These are phyloP conservation scores for Drosophila lutescens DNA, from an alignment of 2,888 invertebrate species.

Conservation along the genomic window DNA sequence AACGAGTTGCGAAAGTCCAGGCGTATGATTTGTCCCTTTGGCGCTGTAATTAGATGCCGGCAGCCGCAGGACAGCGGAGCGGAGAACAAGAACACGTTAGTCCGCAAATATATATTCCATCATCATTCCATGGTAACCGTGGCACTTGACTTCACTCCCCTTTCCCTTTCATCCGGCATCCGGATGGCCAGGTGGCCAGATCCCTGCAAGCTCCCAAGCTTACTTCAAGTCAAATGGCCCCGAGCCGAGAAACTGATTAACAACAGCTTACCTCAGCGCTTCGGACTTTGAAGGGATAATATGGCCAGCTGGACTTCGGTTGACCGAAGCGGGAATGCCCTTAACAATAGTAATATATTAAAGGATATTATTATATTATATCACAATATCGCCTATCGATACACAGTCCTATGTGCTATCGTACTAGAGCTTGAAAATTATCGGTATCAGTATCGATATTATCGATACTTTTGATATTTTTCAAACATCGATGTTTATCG, in stretches of 20 bases:
- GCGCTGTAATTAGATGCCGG: constrained; percentile 85
- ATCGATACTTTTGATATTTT: no score
- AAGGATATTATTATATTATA: no score
- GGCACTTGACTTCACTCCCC: constrained; percentile 1
- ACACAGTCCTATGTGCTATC: no score
- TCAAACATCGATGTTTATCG: no score
- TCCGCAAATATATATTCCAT: constrained; percentile 19
- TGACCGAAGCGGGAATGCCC: not conserved
- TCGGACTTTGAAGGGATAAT: not conserved
- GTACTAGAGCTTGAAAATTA: no score
- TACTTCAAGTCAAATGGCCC: constrained; percentile 19
- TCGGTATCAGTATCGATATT: no score
- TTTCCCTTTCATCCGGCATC: no score
- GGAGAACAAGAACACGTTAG: constrained; percentile 26
- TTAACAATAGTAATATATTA: no score
- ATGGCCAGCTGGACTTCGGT: not conserved
- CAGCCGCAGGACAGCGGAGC: constrained; percentile 3
- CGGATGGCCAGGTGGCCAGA: not conserved
- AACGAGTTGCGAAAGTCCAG: constrained; percentile 93
- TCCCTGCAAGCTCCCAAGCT: constrained; percentile 2
- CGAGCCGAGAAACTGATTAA: constrained; percentile 40
- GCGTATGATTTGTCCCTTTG: constrained; percentile 88
- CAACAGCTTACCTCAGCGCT: constrained; percentile 21
- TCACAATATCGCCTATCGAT: no score
- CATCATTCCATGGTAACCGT: constrained; percentile 12